Base-by-base conservation (phyloP, 2,113 vertebrate genomes). In the Aythya baeri region DNA sequence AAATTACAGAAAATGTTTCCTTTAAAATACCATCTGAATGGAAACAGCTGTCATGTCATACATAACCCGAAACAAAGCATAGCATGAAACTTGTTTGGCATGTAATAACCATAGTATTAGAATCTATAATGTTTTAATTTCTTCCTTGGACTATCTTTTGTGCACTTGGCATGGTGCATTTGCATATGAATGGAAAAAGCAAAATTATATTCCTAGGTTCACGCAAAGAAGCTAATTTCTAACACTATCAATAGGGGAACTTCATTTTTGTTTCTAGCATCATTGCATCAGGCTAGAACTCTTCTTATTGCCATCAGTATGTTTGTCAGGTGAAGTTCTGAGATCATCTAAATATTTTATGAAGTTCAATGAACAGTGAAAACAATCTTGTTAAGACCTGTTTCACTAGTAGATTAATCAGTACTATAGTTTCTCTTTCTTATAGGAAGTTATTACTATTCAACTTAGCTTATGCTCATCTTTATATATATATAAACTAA, bases 21-120 rank as follows among this genome's bases (percentile, higher is more conserved):
- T 94, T 84, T 89, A 96, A 94, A 95, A 75, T 34, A 63, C 65
- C 76, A 43, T 65, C 83, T 98, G 97, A 98, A 98, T 96, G 92
- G 97, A 96, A 97, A 93, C 97, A 98, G 96, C 97, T 98, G 97
- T 94, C 95, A 89, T 92, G 95, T 96, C 97, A 72, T 90, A 83
- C 44, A 96, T 88, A 96, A 95, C 78, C 74, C 88, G 83, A 96
- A 97, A 97, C 91, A 98, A 97, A 87, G 92, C 86, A 50, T 68
- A 89, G 77, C 66, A 72, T 78, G 87, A 87, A 96, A 94, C 94
- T 96, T 87, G 70, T 82, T 94, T 97, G 96, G 88, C 95, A 67
- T 84, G 66, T 95, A 97, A 94, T 93, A 96, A 81, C 76, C 74
- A 77, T 82, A 44, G 83, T 90, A 94, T 97, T 97, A 95, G 89